A percentile compares a stretch with the other conserved stretches of the same genome.
Evolutionary conservation across 2,888 invertebrate genomes (phyloP).

Genomic region (Coleophora deauratella): DNA sequence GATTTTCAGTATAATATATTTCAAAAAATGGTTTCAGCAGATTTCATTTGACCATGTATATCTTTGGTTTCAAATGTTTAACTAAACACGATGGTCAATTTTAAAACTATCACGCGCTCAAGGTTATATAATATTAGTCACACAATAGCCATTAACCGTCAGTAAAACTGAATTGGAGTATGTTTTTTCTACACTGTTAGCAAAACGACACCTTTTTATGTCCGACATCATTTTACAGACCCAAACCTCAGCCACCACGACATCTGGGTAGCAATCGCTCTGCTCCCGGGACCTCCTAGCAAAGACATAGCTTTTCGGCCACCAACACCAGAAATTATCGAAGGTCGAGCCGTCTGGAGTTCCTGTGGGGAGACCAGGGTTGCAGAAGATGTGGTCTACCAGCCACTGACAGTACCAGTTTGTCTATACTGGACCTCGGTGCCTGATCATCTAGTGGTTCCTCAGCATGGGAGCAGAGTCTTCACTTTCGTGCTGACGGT

Average conservation of each 20-base stretch:
- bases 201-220: too few species aligned
- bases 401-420: constrained; percentile 47
- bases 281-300: constrained; percentile 52
- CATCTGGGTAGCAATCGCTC: constrained; percentile 60
- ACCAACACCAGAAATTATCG: constrained; percentile 50
- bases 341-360: constrained; percentile 49
- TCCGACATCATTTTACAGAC: constrained; percentile 31
- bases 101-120: too few species aligned
- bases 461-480: constrained; percentile 55
- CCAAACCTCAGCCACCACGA: constrained; percentile 58
- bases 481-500: constrained; percentile 71
- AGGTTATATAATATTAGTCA: too few species aligned
- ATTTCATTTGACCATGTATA: too few species aligned
- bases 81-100: too few species aligned
- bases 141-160: too few species aligned
- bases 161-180: too few species aligned
- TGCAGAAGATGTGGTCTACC: constrained; percentile 49
- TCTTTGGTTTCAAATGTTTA: too few species aligned
- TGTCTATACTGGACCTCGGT: constrained; percentile 67
- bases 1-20: too few species aligned
- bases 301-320: constrained; percentile 51
- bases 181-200: too few species aligned
- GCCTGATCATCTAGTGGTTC: constrained; percentile 60
- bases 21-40: too few species aligned
- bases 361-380: constrained; percentile 56